These are phyloP conservation scores for Siderastrea siderea DNA, from an alignment of 92 coral and sea anemone species.

Conservation along the genomic window DNA sequence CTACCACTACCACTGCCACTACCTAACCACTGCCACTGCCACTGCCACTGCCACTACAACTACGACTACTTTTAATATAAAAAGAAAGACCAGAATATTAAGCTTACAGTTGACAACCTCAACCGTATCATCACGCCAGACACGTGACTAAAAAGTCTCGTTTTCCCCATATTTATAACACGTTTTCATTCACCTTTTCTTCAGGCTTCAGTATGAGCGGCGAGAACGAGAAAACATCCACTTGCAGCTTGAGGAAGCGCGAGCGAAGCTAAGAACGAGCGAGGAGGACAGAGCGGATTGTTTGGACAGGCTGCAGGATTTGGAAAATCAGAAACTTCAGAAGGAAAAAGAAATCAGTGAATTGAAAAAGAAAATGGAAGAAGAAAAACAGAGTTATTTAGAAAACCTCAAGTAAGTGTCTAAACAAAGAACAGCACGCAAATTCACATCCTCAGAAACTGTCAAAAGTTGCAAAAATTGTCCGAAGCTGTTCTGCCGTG, in stretches of 20 bases:
- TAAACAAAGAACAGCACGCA: background rate
- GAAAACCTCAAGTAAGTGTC: constrained; percentile 83
- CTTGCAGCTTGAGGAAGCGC: constrained; percentile 82
- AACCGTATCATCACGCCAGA: no score
- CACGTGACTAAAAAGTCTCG: no score
- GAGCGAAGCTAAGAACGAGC: constrained; percentile 78
- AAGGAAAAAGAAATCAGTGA: constrained; percentile 82
- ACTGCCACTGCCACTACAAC: no score
- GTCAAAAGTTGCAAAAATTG: background rate
- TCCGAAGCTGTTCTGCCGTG: background rate
- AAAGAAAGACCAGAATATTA: no score
- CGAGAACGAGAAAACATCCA: constrained; percentile 80
- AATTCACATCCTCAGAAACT: no score
- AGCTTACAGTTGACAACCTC: no score
- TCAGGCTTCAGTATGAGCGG: constrained; percentile 73
- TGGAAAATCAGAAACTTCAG: constrained; percentile 65
- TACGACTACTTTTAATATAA: no score
- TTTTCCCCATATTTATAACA: background rate
- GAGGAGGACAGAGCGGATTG: constrained; percentile 89
- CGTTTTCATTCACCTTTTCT: background rate
- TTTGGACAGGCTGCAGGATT: constrained; percentile 65
- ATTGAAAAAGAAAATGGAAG: constrained; percentile 73
- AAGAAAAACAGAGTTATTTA: constrained; percentile 81
- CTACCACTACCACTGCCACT: no score
- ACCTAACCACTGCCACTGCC: no score